Evolutionary conservation across 2,888 invertebrate genomes (phyloP).

Genomic region (Ischnura elegans): DNA sequence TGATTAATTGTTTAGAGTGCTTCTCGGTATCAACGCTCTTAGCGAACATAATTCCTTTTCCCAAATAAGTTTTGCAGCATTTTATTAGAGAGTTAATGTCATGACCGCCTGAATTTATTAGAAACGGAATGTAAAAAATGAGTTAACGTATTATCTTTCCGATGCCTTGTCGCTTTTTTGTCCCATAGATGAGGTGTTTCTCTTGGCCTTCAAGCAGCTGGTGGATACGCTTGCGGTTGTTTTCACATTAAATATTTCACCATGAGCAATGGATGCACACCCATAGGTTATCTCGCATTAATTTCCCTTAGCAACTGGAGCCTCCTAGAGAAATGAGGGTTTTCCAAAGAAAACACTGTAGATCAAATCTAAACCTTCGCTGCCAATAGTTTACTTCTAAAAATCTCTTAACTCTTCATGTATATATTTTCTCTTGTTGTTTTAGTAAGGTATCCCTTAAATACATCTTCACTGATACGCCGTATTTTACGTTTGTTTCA

Average conservation of each 20-base stretch:
- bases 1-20: too few species aligned
- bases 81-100: neutral
- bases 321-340: neutral
- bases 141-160: neutral
- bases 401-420: neutral
- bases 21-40: too few species aligned
- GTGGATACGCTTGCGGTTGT: neutral
- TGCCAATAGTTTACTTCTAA: neutral
- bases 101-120: neutral
- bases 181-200: neutral
- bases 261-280: neutral
- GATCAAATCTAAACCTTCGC: neutral
- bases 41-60: too few species aligned
- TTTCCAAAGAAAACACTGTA: neutral
- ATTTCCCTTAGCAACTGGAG: neutral
- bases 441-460: neutral
- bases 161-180: neutral
- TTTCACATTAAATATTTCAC: neutral
- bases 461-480: too few species aligned
- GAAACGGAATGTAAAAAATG: neutral
- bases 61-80: too few species aligned
- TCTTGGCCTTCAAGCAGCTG: neutral
- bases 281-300: neutral
- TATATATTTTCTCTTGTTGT: neutral
- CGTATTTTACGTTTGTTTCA: too few species aligned